Percentiles rank a stretch among this genome's conserved stretches.
These are phyloP conservation scores for Drosophila truncata DNA, from an alignment of 1,140 invertebrate species.

Conservation along the genomic window DNA sequence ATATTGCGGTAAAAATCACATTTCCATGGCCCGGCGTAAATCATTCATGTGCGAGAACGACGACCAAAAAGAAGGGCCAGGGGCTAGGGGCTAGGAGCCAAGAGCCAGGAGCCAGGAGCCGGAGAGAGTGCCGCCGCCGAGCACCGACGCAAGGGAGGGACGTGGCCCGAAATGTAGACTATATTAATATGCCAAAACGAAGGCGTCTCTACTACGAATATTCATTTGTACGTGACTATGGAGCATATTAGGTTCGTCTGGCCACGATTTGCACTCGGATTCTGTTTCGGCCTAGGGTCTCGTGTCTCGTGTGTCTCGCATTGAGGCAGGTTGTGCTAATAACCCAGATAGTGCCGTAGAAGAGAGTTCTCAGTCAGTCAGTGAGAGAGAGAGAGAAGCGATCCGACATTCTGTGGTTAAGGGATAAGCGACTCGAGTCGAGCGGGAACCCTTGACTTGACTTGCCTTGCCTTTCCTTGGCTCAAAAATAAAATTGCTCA, in stretches of 20 bases:
- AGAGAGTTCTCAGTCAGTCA: neutral
- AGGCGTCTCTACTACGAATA: slow-evolving; percentile 75
- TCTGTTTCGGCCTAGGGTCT: slow-evolving; percentile 22
- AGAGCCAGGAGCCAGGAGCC: neutral
- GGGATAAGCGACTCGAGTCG: slow-evolving; percentile 25
- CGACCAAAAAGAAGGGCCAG: neutral
- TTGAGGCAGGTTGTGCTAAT: slow-evolving; percentile 83
- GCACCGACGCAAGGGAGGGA: slow-evolving; percentile 2
- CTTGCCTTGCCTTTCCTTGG: neutral
- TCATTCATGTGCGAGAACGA: slow-evolving; percentile 70
- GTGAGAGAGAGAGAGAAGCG: slow-evolving; percentile 5
- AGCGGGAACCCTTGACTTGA: slow-evolving; percentile 31
- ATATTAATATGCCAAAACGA: slow-evolving; percentile 83
- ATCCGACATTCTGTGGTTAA: slow-evolving; percentile 42
- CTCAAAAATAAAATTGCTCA: slow-evolving; percentile 50
- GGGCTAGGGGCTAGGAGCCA: neutral
- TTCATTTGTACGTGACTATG: slow-evolving; percentile 83
- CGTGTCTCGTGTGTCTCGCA: slow-evolving; percentile 25
- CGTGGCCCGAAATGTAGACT: slow-evolving; percentile 71
- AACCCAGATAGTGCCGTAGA: slow-evolving; percentile 69
- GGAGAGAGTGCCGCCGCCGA: slow-evolving; percentile 2
- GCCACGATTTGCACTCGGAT: slow-evolving; percentile 30
- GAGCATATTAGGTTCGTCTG: slow-evolving; percentile 74
- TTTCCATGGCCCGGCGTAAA: slow-evolving; percentile 72
- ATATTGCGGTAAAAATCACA: slow-evolving; percentile 84